A percentile compares a stretch with the other conserved stretches of the same genome.
phyloP scores from a whole-genome alignment of 2,888 invertebrate genomes.

The Anorthoa munda region DNA sequence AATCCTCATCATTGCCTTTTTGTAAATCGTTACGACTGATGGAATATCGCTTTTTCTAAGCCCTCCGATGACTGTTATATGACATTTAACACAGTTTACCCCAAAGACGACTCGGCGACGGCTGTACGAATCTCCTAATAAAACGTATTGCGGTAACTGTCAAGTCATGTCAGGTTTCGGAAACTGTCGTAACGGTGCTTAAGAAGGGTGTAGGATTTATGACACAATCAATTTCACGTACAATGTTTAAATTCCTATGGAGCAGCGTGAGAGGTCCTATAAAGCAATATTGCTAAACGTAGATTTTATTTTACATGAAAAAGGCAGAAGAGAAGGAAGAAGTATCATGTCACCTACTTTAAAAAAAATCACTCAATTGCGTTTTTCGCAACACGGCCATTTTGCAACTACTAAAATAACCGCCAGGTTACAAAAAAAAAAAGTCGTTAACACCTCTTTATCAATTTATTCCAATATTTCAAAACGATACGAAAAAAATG shows the following conservation, averaged over 20 bases:
- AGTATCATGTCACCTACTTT: no score
- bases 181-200: not conserved
- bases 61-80: not conserved
- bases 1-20: not conserved
- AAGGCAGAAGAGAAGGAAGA: not conserved
- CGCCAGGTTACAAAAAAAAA: no score
- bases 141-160: constrained; percentile 12
- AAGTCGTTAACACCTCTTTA: no score
- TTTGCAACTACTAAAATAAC: no score
- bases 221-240: constrained; percentile 34
- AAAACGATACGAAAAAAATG: no score
- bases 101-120: not conserved
- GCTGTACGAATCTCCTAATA: constrained; percentile 8
- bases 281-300: not conserved
- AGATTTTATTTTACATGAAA: not conserved
- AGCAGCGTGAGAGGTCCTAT: not conserved
- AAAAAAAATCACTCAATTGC: no score
- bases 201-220: constrained; percentile 26
- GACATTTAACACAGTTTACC: constrained; percentile 15
- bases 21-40: not conserved
- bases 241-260: constrained; percentile 12
- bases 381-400: no score
- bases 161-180: constrained; percentile 17
- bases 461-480: no score
- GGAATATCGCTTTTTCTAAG: not conserved